These are phyloP conservation scores for Petaurus breviceps DNA, from an alignment of 2,113 vertebrate species.

Conservation along the genomic window DNA sequence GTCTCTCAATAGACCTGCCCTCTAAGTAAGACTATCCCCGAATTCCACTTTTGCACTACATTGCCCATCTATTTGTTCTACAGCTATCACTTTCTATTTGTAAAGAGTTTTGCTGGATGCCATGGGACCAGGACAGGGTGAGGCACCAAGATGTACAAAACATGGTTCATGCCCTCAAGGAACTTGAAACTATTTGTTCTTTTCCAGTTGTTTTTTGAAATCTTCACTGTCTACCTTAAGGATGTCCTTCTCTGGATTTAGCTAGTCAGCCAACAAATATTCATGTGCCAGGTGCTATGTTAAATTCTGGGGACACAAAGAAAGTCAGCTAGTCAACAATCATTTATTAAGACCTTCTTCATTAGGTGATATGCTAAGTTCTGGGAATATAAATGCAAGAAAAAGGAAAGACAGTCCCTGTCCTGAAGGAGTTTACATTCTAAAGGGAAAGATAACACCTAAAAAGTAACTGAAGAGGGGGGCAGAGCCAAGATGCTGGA, in stretches of 20 bases:
- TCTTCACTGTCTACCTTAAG: neutral
- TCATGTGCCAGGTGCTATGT: neutral
- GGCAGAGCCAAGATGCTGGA: too few relatives aligned
- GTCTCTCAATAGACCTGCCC: neutral
- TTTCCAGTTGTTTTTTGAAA: neutral
- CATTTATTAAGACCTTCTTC: neutral
- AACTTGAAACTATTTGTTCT: neutral
- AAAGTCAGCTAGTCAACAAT: neutral
- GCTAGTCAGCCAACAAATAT: neutral
- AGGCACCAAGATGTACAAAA: neutral
- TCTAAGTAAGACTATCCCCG: neutral
- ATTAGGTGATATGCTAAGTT: neutral
- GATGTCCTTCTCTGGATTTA: neutral
- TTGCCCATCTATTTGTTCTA: neutral
- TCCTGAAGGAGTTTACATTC: neutral
- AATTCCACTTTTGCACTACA: neutral
- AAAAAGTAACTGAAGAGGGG: neutral
- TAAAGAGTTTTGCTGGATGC: neutral
- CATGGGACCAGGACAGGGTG: neutral
- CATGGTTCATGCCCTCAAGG: neutral
- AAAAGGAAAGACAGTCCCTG: neutral
- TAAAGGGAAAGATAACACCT: neutral
- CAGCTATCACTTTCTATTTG: neutral
- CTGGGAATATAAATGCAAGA: neutral
- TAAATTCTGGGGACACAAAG: neutral